Percentiles rank a stretch among this genome's conserved stretches.
Conservation (phyloP, 2,888 invertebrate genomes). For the Lamellibrachia columna region DNA sequence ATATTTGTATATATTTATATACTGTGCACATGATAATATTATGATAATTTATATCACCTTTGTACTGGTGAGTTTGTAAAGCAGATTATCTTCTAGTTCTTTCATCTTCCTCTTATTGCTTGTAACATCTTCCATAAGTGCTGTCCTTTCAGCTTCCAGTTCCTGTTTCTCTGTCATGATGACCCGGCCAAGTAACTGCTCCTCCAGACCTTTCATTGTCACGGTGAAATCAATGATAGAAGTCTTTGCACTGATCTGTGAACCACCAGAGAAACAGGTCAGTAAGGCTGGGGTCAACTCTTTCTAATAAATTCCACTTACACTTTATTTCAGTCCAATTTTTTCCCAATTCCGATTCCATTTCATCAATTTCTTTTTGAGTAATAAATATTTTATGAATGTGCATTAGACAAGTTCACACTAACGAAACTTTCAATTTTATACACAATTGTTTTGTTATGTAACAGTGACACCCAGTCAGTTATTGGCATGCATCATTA, state of each 20-base stretch:
- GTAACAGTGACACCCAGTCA: too few species aligned
- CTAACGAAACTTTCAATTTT: too few species aligned
- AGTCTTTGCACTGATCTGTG: constrained; percentile 74
- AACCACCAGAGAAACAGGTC: too few species aligned
- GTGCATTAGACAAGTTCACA: too few species aligned
- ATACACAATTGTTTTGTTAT: too few species aligned
- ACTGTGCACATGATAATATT: constrained; percentile 67
- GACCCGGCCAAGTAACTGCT: constrained; percentile 79
- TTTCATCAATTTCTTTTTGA: too few species aligned
- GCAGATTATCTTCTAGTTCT: constrained; percentile 83
- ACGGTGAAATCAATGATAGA: constrained; percentile 91
- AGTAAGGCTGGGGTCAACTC: too few species aligned
- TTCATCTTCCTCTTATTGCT: constrained; percentile 84
- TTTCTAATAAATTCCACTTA: too few species aligned
- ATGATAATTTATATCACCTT: constrained; percentile 45
- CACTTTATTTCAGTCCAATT: too few species aligned
- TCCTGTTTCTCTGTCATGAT: constrained; percentile 81
- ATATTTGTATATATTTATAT: neutral
- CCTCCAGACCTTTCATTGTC: constrained; percentile 87
- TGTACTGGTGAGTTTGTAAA: constrained; percentile 86
- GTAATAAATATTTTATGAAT: too few species aligned
- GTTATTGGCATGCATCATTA: too few species aligned
- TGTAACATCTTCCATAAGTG: constrained; percentile 83
- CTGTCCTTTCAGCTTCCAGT: constrained; percentile 75
- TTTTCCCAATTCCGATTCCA: too few species aligned